phyloP scores from a whole-genome alignment of 2,797 vertebrate genomes.

The Remorina albescens region DNA sequence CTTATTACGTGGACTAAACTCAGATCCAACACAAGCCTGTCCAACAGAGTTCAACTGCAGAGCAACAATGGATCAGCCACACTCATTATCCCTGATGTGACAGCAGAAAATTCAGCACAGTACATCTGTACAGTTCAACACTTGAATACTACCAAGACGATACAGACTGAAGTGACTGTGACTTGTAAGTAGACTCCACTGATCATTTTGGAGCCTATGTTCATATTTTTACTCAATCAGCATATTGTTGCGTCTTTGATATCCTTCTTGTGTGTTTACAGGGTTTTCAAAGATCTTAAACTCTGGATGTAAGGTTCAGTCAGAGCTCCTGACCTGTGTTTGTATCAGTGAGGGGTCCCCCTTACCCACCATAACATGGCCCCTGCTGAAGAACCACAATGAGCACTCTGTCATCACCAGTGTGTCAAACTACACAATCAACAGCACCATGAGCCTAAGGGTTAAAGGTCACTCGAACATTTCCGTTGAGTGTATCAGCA shows the following conservation, averaged over 20 bases:
- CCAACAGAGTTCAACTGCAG: background rate
- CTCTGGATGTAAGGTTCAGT: slow-evolving; percentile 43
- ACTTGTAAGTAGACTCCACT: slow-evolving; percentile 52
- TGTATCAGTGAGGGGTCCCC: slow-evolving; percentile 57
- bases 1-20: slow-evolving; percentile 33
- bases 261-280: slow-evolving; percentile 12
- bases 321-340: slow-evolving; percentile 50
- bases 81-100: slow-evolving; percentile 43
- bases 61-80: slow-evolving; percentile 5
- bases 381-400: slow-evolving; percentile 25
- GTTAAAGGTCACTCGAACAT: background rate
- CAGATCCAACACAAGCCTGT: background rate
- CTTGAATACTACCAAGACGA: background rate
- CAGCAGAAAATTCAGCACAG: slow-evolving; percentile 34
- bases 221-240: background rate
- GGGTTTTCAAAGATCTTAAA: slow-evolving; percentile 29
- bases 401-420: slow-evolving; percentile 32
- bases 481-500: slow-evolving; percentile 48
- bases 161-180: slow-evolving; percentile 36
- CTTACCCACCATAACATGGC: slow-evolving; percentile 60
- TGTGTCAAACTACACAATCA: slow-evolving; percentile 20
- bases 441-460: slow-evolving; percentile 37
- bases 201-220: background rate
- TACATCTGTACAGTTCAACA: slow-evolving; percentile 59
- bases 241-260: background rate